Conservation (phyloP, 1,140 invertebrate species). For the Dreissena rostriformis region DNA sequence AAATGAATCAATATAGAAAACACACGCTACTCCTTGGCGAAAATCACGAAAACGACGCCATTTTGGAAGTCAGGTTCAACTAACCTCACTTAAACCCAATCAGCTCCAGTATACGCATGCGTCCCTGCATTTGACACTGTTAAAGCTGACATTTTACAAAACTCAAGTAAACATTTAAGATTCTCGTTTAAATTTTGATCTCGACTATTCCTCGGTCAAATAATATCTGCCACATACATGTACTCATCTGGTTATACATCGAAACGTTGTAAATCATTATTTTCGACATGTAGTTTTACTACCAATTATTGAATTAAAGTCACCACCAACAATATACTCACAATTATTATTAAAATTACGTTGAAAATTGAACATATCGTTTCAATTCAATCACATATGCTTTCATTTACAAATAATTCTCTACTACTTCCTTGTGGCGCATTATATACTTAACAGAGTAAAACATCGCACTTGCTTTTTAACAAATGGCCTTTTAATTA, state of each 20-base stretch:
- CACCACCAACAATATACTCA: background rate
- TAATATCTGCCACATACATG: background rate
- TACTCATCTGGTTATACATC: constrained; percentile 29
- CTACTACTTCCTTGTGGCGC: constrained; percentile 29
- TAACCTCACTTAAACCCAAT: too few relatives aligned
- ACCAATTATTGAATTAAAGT: background rate
- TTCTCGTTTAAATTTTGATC: background rate
- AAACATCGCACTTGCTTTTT: constrained; percentile 6
- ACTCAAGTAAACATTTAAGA: background rate
- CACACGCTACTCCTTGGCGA: too few relatives aligned
- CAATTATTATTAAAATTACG: background rate
- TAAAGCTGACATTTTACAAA: background rate
- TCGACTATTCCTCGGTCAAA: background rate
- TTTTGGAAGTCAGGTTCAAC: too few relatives aligned
- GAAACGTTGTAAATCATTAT: background rate
- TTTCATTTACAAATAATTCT: constrained; percentile 12
- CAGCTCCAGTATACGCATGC: too few relatives aligned
- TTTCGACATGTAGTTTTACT: background rate
- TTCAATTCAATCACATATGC: constrained; percentile 1
- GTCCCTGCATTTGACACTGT: too few relatives aligned
- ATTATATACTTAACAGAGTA: constrained; percentile 17
- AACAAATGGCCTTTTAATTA: constrained; percentile 6
- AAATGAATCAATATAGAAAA: too few relatives aligned
- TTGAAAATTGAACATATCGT: constrained; percentile 4
- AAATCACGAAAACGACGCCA: too few relatives aligned